Percentiles rank a stretch among this genome's conserved stretches.
These are phyloP conservation scores for Polia nebulosa DNA, from an alignment of 2,888 invertebrate genomes.

Conservation along the genomic window DNA sequence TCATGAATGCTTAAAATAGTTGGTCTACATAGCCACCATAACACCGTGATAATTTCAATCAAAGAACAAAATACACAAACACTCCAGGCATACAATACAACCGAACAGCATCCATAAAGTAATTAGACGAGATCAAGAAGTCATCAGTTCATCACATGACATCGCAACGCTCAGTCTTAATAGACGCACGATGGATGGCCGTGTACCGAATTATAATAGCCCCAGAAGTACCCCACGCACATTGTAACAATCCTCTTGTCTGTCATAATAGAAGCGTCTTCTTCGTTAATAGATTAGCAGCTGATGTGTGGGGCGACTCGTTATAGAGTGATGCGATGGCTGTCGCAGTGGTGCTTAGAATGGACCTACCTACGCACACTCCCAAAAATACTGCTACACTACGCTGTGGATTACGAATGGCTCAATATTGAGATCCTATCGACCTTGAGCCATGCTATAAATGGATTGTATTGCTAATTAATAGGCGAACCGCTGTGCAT, in stretches of 20 bases:
- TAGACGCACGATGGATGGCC: conserved; percentile 53
- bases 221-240: conserved; percentile 41
- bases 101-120: conserved; percentile 55
- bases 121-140: conserved; percentile 66
- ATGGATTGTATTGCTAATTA: conserved; percentile 56
- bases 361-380: conserved; percentile 3
- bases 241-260: conserved; percentile 36
- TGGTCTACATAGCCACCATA: conserved; percentile 17
- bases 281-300: conserved; percentile 5
- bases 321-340: conserved; percentile 3
- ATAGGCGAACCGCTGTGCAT: conserved; percentile 42
- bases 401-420: conserved; percentile 30
- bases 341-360: conserved; percentile 3
- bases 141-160: conserved; percentile 66
- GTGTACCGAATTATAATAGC: conserved; percentile 54
- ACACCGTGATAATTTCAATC: conserved; percentile 50
- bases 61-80: conserved; percentile 43
- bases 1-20: conserved; percentile 26
- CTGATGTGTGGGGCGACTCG: not conserved
- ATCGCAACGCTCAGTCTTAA: conserved; percentile 56
- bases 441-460: conserved; percentile 51
- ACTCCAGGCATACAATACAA: conserved; percentile 36
- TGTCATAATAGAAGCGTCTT: conserved; percentile 22
- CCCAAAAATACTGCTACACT: conserved; percentile 24
- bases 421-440: conserved; percentile 48